Evolutionary conservation across 2,888 invertebrate genomes (phyloP).

Genomic region (Pyrrhia umbra): DNA sequence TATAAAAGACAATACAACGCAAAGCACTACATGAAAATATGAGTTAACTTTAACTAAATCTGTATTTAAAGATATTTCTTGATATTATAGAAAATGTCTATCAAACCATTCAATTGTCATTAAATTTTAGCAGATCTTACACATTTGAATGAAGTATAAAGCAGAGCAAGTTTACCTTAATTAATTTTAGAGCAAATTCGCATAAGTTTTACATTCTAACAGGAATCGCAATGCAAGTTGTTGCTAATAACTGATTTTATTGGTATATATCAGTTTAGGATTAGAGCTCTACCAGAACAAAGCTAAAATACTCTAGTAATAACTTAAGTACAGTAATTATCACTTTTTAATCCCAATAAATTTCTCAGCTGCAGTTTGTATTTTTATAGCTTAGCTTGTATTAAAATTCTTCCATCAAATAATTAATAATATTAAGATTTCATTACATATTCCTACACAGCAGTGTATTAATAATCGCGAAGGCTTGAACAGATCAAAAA

Average conservation of each 20-base stretch:
- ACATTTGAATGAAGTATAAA: constrained; percentile 8
- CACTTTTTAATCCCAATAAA: background rate
- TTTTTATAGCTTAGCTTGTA: no score
- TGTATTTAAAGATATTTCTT: background rate
- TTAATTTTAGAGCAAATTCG: constrained; percentile 12
- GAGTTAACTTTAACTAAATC: background rate
- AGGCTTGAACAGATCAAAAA: constrained; percentile 17
- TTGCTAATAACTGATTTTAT: background rate
- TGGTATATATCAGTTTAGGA: no score
- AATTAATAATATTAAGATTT: no score
- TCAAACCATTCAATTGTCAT: background rate
- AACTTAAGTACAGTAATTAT: constrained; percentile 1
- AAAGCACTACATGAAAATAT: constrained; percentile 15
- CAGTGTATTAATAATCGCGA: constrained; percentile 12
- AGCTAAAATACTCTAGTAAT: background rate
- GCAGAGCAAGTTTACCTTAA: background rate
- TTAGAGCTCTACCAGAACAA: no score
- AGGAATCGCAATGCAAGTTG: constrained; percentile 27
- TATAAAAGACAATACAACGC: constrained; percentile 10
- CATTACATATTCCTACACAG: background rate
- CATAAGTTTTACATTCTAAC: background rate
- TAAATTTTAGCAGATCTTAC: background rate
- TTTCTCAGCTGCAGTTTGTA: constrained; percentile 3
- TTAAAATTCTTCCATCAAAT: no score
- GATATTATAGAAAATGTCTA: background rate